phyloP scores from a whole-genome alignment of 92 coral and sea anemone species.

The Desmophyllum pertusum region DNA sequence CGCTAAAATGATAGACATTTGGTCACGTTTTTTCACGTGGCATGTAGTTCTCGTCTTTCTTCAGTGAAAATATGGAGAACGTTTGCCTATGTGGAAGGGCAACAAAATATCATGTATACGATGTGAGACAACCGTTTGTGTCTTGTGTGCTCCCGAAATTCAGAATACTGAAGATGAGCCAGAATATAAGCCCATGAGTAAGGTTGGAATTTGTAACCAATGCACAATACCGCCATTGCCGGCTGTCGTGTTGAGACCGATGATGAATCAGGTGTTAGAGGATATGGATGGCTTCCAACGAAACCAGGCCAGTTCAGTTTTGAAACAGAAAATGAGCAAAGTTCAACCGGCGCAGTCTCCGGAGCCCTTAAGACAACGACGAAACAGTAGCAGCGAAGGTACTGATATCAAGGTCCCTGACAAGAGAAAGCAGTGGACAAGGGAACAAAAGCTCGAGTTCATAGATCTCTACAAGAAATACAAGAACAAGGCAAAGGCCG shows the following conservation, averaged over 20 bases:
- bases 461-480: conserved; percentile 48
- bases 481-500: conserved; percentile 60
- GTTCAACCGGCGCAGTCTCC: conserved; percentile 27
- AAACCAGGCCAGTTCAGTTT: conserved; percentile 11
- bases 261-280: conserved; percentile 22
- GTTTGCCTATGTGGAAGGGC: conserved; percentile 31
- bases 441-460: conserved; percentile 57
- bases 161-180: conserved; percentile 27
- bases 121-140: conserved; percentile 33
- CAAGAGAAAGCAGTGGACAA: conserved; percentile 58
- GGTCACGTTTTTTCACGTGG: too few species aligned
- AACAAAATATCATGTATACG: conserved; percentile 34
- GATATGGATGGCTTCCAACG: conserved; percentile 5
- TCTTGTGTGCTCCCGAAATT: conserved; percentile 30
- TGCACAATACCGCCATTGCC: conserved; percentile 24
- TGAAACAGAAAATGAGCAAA: conserved; percentile 30
- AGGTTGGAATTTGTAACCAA: conserved; percentile 32
- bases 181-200: conserved; percentile 17
- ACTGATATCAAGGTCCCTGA: conserved; percentile 49
- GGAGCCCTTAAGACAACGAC: conserved; percentile 43
- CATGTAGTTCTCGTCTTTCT: conserved; percentile 11
- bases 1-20: conserved; percentile 23
- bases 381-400: conserved; percentile 50
- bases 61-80: conserved; percentile 18
- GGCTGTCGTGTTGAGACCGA: conserved; percentile 23